Evolutionary conservation across 2,888 invertebrate genomes (phyloP).

Genomic region (Maniola hyperantus): DNA sequence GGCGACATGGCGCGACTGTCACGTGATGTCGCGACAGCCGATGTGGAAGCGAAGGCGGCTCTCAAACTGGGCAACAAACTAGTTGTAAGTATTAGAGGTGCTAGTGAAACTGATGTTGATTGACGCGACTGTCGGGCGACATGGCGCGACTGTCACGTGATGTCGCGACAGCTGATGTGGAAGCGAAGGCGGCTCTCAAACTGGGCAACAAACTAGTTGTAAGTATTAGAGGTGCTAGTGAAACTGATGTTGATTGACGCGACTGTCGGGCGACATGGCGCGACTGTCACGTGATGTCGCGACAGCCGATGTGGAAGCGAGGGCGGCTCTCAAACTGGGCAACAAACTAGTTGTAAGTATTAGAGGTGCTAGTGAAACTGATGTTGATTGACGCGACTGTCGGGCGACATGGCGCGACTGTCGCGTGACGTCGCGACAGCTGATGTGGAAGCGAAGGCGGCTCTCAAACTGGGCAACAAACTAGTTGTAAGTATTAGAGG

Average conservation of each 20-base stretch:
- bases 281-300: constrained; percentile 56
- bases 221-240: constrained; percentile 62
- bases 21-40: constrained; percentile 54
- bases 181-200: too few species aligned
- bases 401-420: constrained; percentile 54
- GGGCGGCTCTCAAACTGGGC: too few species aligned
- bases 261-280: constrained; percentile 55
- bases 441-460: too few species aligned
- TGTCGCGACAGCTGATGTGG: too few species aligned
- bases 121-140: constrained; percentile 56
- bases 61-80: too few species aligned
- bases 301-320: too few species aligned
- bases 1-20: constrained; percentile 54
- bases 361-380: constrained; percentile 61
- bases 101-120: constrained; percentile 59
- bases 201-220: too few species aligned
- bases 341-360: too few species aligned
- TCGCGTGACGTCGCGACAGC: constrained; percentile 53
- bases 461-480: too few species aligned
- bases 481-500: too few species aligned
- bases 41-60: too few species aligned
- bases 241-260: constrained; percentile 56
- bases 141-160: constrained; percentile 55
- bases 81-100: constrained; percentile 62
- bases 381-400: constrained; percentile 56